Base-by-base conservation (phyloP, 2,888 invertebrate genomes). In the Cerastis rubricosa region DNA sequence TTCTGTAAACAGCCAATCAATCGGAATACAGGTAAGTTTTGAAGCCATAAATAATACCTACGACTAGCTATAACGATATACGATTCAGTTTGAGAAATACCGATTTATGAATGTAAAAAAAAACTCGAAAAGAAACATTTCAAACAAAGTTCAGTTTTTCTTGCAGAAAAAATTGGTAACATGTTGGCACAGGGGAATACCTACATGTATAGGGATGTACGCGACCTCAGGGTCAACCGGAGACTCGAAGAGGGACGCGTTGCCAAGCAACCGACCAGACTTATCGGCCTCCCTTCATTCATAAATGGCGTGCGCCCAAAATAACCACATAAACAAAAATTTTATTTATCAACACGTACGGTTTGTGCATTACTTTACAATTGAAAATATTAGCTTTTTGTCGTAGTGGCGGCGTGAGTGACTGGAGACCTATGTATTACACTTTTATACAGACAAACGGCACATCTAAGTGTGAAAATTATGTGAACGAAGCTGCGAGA, bases 211-310 rank as follows among this genome's bases (percentile, higher is more conserved):
- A 73, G 90, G 89, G 91, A 92, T 91, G 64, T 64, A 91, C 91
- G 88, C 92, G 91, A 92, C 92, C 93, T 90, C 91, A 92, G 92
- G 93, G 93, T 93, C 93, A 94, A 91, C 89, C 89, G 88, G 87
- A 86, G 88, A 87, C 87, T 88, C 86, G 87, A 73, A 90, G 90
- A 91, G 94, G 92, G 91, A 89, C 89, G 92, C 91, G 94, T 94
- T 92, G 93, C 94, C 85, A 90, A 83, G 94, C 93, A 92, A 94
- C 94, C 85, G 76, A 82, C 81, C 83, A 88, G 88, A 87, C 86
- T 64, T 74, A 71, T 74, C 76, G 74, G 78, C 67, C 88, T 87
- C 90, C 90, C 90, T 91, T 81, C 93, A 92, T 93, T 93, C 93
- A 93, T 90, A 90, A 91, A 89, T 84, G 79, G 76, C 85, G 85